Evolutionary conservation across 2,888 invertebrate species (phyloP), one percentile per base, ranked within the genome.

Genomic region (Drosophila melanosoma): DNA sequence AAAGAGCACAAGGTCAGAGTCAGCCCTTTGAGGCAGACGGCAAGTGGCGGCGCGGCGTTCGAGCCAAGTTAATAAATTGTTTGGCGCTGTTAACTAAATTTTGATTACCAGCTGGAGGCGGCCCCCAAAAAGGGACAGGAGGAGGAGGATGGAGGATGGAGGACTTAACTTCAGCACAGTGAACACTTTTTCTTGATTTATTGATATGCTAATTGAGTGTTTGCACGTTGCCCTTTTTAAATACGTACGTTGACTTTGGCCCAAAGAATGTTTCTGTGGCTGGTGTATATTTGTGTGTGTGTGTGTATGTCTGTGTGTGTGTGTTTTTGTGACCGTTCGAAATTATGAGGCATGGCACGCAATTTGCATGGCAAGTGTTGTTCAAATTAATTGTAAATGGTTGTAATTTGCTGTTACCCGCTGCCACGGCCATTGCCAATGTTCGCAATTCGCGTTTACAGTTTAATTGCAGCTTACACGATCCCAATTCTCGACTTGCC

Each of bases 161-260:
- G 58, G 33, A 3, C 15, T 51, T 51, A 56, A 48, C 49, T 65
- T 58, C 23, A 36, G 52, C 32, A 20, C 33, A 29, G 66, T 70
- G 70, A 76, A 82, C 83, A 85, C 79, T 81, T 79, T 87, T 85
- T 79, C 87, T 89, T 87, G 87, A 87, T 87, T 89, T 87, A 87
- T 89, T 89, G 87, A 87, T 87, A 87, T 89, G 87, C 89, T 87
- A 87, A 87, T 89, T 87, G 87, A 83, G 84, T 83, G 83, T 86
- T 86, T 85, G 87, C 81, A 87, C 87, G 88, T 87, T 81, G 84
- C 53, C 60, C 76, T 73, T 75, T 79, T 80, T 77, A 71, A 78
- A 76, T 74, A 64, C 75, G 74, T 49, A 54, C 64, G 40, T 65
- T 80, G 74, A 72, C 69, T 71, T 68, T 51, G 56, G 61, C 49